These are phyloP conservation scores for Acheta domesticus DNA, from an alignment of 2,888 invertebrate genomes.

Conservation along the genomic window DNA sequence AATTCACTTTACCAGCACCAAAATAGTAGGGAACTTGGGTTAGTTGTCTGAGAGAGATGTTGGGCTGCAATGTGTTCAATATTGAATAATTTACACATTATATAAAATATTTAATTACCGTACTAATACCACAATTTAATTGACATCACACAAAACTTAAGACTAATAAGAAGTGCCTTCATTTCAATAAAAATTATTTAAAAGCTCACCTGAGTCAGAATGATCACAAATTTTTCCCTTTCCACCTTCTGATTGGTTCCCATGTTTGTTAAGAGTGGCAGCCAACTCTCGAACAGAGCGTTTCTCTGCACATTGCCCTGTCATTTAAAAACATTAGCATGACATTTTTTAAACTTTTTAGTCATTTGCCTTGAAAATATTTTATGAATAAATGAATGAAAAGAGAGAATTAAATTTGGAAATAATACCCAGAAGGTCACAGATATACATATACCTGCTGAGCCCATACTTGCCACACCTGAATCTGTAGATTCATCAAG, in stretches of 20 bases:
- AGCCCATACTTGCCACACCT: slow-evolving; percentile 41
- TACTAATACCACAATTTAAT: too few species aligned
- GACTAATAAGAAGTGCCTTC: too few species aligned
- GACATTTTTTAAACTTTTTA: too few species aligned
- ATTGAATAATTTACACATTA: too few species aligned
- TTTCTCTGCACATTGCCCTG: slow-evolving; percentile 47
- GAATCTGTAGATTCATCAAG: slow-evolving; percentile 55
- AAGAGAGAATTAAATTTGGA: slow-evolving; percentile 11
- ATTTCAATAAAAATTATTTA: neutral
- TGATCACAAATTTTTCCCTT: slow-evolving; percentile 22
- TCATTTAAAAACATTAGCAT: neutral
- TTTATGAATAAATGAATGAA: neutral
- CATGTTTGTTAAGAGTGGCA: slow-evolving; percentile 48
- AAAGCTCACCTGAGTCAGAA: slow-evolving; percentile 26
- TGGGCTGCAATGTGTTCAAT: too few species aligned
- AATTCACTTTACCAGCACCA: too few species aligned
- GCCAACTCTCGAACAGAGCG: slow-evolving; percentile 54
- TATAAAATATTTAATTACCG: too few species aligned
- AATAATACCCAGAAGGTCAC: neutral
- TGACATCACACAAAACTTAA: too few species aligned
- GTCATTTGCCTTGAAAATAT: neutral
- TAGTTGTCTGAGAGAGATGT: too few species aligned
- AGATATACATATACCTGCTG: slow-evolving; percentile 24
- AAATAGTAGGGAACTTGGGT: too few species aligned
- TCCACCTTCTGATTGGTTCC: slow-evolving; percentile 25